Conservation (phyloP, 2,113 vertebrate species). For the Atherinomorus stipes region DNA sequence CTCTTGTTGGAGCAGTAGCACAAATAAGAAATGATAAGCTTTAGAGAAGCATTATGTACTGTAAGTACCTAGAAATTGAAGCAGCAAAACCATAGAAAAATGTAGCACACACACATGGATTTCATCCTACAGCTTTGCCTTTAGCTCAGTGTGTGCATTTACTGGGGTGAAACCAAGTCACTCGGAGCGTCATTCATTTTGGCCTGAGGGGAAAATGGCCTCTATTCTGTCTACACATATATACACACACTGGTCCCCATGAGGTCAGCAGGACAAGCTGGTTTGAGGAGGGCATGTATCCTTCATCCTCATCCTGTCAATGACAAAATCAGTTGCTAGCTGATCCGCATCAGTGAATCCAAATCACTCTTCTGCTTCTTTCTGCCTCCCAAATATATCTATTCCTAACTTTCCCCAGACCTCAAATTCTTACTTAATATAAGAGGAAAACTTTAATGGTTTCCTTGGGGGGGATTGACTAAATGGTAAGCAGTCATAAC, state of each 20-base stretch:
- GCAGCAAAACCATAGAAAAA: not conserved
- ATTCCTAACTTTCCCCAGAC: not conserved
- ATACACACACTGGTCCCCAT: constrained; percentile 39
- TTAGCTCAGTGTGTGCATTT: constrained; percentile 39
- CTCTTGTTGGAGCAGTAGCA: constrained; percentile 1
- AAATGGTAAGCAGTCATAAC: constrained; percentile 24
- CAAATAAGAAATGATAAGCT: not conserved
- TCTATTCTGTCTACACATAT: constrained; percentile 29
- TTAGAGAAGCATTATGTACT: not conserved
- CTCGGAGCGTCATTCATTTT: constrained; percentile 54
- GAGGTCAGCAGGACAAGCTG: constrained; percentile 68
- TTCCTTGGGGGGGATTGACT: constrained; percentile 32
- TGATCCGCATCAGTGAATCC: constrained; percentile 58
- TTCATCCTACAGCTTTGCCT: constrained; percentile 25
- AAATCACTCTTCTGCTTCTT: constrained; percentile 45
- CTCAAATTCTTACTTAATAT: constrained; percentile 13
- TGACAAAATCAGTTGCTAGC: constrained; percentile 64
- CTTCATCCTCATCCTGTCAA: constrained; percentile 76
- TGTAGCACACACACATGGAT: not conserved
- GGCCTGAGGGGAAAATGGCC: constrained; percentile 23
- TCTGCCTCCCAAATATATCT: constrained; percentile 9
- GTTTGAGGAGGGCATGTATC: constrained; percentile 63
- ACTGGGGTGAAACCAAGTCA: constrained; percentile 51
- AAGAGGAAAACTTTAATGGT: constrained; percentile 56
- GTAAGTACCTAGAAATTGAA: constrained; percentile 22